Percentiles rank a stretch among this genome's conserved stretches.
phyloP scores from a whole-genome alignment of 2,888 invertebrate species.

The Morpho deidamia region DNA sequence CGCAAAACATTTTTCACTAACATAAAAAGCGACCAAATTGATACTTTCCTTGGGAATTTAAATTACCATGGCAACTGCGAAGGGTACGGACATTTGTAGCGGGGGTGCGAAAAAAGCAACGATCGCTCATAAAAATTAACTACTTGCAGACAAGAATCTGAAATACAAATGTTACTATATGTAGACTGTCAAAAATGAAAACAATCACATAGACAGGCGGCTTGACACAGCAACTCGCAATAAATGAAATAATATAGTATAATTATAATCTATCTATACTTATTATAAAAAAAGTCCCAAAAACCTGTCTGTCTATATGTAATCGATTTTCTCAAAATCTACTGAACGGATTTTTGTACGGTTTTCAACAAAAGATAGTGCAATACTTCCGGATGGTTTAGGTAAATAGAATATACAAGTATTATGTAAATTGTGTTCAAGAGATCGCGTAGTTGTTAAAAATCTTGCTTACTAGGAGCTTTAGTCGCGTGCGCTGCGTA shows the following conservation, averaged over 20 bases:
- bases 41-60: not conserved
- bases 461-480: too few species aligned
- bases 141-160: not conserved
- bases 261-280: too few species aligned
- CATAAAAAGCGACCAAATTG: not conserved
- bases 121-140: not conserved
- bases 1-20: not conserved
- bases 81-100: not conserved
- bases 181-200: not conserved
- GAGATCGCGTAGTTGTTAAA: too few species aligned
- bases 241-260: not conserved
- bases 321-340: too few species aligned
- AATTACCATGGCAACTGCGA: slow-evolving; percentile 3
- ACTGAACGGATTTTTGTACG: too few species aligned
- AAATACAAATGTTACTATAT: not conserved
- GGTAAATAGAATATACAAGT: too few species aligned
- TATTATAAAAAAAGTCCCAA: too few species aligned
- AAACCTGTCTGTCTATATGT: too few species aligned
- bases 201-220: not conserved
- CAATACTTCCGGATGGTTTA: too few species aligned
- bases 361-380: too few species aligned
- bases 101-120: not conserved
- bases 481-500: too few species aligned
- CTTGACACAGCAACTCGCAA: not conserved
- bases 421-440: too few species aligned